Percentiles rank a stretch among this genome's conserved stretches.
Conservation (phyloP, 2,888 invertebrate species). For the Papilio gigon region DNA sequence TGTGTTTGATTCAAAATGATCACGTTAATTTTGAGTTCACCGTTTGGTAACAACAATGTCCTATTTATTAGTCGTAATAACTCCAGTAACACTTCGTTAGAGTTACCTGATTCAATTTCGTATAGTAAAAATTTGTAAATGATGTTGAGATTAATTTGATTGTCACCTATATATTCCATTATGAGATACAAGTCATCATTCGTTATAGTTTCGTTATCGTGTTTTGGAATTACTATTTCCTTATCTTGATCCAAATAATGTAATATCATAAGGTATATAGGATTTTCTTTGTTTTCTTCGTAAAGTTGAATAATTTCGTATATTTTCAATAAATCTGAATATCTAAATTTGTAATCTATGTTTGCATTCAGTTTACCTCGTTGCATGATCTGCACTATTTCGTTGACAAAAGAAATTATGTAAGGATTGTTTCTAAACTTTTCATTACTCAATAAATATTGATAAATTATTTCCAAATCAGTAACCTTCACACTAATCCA, state of each 20-base stretch:
- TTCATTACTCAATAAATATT: constrained; percentile 14
- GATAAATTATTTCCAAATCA: constrained; percentile 26
- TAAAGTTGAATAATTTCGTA: constrained; percentile 18
- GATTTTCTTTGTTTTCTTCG: constrained; percentile 13
- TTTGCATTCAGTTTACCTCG: background rate
- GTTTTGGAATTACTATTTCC: background rate
- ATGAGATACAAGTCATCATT: background rate
- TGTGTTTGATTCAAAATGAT: constrained; percentile 13
- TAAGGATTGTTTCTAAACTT: constrained; percentile 6
- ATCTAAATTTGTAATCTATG: constrained; percentile 7
- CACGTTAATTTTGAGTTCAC: constrained; percentile 19
- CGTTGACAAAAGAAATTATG: background rate
- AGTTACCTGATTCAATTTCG: background rate
- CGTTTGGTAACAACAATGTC: constrained; percentile 23
- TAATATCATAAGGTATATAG: constrained; percentile 14
- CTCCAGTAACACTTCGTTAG: constrained; percentile 4
- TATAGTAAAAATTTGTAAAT: constrained; percentile 34
- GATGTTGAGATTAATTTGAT: constrained; percentile 24
- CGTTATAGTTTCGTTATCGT: background rate
- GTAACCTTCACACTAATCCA: background rate
- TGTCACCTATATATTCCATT: background rate
- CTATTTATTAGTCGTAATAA: constrained; percentile 23
- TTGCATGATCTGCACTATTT: constrained; percentile 28
- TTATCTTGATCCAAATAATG: constrained; percentile 14
- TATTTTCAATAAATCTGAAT: constrained; percentile 21